These are phyloP conservation scores for Ectemnius continuus DNA, from an alignment of 2,888 invertebrate genomes.

Conservation along the genomic window DNA sequence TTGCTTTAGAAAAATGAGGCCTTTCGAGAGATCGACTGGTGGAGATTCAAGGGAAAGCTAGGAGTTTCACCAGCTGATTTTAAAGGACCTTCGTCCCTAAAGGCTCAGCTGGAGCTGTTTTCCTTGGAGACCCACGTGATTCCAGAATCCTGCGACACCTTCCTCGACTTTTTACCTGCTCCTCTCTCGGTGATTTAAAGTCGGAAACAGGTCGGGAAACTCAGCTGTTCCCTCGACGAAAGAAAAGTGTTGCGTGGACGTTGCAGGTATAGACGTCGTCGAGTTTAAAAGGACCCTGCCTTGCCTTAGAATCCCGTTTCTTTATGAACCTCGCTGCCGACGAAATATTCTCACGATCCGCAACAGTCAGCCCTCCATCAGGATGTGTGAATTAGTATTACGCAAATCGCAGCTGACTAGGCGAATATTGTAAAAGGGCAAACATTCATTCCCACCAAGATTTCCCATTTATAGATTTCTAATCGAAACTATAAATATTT, in stretches of 20 bases:
- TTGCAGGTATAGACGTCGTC: slow-evolving; percentile 8
- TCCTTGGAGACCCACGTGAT: slow-evolving; percentile 7
- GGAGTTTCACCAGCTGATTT: slow-evolving; percentile 21
- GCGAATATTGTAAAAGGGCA: too few species aligned
- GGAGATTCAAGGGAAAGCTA: background rate
- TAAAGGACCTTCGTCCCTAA: slow-evolving; percentile 27
- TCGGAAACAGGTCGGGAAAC: slow-evolving; percentile 42
- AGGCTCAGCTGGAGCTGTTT: slow-evolving; percentile 38
- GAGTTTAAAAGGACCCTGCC: slow-evolving; percentile 35
- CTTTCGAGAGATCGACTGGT: background rate
- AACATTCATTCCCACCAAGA: too few species aligned
- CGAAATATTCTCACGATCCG: slow-evolving; percentile 6
- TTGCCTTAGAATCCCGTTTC: slow-evolving; percentile 9
- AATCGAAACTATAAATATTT: too few species aligned
- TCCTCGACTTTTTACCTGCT: slow-evolving; percentile 50
- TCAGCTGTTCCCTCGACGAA: slow-evolving; percentile 44
- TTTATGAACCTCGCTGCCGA: background rate
- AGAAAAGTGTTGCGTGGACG: slow-evolving; percentile 43
- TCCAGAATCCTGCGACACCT: slow-evolving; percentile 9
- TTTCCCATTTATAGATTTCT: too few species aligned
- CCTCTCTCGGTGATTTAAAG: slow-evolving; percentile 43
- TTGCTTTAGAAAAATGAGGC: background rate
- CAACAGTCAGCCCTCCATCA: background rate
- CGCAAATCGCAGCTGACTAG: too few species aligned
- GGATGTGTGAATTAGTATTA: too few species aligned